phyloP scores from a whole-genome alignment of 2,113 vertebrate genomes.

The Hydrochoerus hydrochaeris region DNA sequence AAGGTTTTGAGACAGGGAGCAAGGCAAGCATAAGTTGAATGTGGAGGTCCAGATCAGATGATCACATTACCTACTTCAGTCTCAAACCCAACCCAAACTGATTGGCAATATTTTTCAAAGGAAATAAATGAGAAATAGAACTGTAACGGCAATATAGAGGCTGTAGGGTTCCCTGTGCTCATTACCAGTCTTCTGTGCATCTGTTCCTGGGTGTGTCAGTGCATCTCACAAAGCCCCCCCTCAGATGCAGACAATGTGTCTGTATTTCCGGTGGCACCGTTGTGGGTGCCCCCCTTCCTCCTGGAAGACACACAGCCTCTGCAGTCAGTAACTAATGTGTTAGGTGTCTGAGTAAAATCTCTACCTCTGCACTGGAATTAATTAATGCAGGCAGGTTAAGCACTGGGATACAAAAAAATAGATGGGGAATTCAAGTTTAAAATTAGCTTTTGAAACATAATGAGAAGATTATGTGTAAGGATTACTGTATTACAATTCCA shows the following conservation, averaged over 20 bases:
- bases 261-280: background rate
- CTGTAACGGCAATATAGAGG: fast-evolving
- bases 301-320: background rate
- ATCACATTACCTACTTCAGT: background rate
- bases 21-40: background rate
- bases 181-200: background rate
- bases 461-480: background rate
- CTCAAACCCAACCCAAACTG: background rate
- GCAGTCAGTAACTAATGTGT: background rate
- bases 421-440: background rate
- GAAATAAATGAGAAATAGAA: background rate
- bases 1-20: background rate
- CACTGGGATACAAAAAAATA: background rate
- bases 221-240: background rate
- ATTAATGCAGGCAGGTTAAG: background rate
- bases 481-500: conserved; percentile 21
- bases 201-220: background rate
- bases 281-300: too few relatives aligned
- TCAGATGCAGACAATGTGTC: background rate
- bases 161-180: background rate
- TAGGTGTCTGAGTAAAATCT: background rate
- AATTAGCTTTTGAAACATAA: background rate
- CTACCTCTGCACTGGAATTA: background rate
- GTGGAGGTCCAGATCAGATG: too few relatives aligned
- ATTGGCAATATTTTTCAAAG: background rate